Percentiles rank a stretch among this genome's conserved stretches.
Evolutionary conservation across 2,113 vertebrate species (phyloP).

Genomic region (Cololabis saira): DNA sequence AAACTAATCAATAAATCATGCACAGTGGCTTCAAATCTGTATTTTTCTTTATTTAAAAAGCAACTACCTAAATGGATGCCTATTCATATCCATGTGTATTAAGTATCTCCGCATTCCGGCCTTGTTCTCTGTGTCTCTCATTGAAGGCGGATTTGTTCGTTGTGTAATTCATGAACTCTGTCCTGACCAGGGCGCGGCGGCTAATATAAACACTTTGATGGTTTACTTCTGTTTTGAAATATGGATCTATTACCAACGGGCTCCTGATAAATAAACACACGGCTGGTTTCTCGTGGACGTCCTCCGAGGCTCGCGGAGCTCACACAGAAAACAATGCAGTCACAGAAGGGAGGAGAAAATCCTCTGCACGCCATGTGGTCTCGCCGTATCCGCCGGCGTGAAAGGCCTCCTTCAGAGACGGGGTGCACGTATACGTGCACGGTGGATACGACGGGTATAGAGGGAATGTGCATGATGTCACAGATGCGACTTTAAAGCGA

Average conservation of each 20-base stretch:
- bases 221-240: constrained; percentile 69
- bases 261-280: constrained; percentile 75
- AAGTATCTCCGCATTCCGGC: constrained; percentile 23
- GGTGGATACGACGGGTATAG: constrained; percentile 61
- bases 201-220: constrained; percentile 65
- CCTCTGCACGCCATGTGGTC: constrained; percentile 58
- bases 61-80: constrained; percentile 40
- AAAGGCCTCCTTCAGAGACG: constrained; percentile 46
- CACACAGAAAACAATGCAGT: constrained; percentile 64
- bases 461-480: too few relatives aligned
- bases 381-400: constrained; percentile 52
- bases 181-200: constrained; percentile 48
- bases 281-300: constrained; percentile 56
- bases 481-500: too few relatives aligned
- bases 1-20: constrained; percentile 42
- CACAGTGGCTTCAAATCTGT: constrained; percentile 22
- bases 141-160: constrained; percentile 31
- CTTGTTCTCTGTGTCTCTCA: constrained; percentile 30
- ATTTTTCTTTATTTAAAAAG: constrained; percentile 26
- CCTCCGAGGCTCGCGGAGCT: constrained; percentile 62
- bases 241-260: constrained; percentile 67
- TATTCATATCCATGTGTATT: constrained; percentile 32
- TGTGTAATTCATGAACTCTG: constrained; percentile 38
- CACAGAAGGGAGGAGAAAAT: constrained; percentile 70
- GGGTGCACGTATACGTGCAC: constrained; percentile 44